Evolutionary conservation across 2,113 vertebrate genomes (phyloP), one percentile per base, ranked within the genome.

Genomic region (Hippocampus comes): DNA sequence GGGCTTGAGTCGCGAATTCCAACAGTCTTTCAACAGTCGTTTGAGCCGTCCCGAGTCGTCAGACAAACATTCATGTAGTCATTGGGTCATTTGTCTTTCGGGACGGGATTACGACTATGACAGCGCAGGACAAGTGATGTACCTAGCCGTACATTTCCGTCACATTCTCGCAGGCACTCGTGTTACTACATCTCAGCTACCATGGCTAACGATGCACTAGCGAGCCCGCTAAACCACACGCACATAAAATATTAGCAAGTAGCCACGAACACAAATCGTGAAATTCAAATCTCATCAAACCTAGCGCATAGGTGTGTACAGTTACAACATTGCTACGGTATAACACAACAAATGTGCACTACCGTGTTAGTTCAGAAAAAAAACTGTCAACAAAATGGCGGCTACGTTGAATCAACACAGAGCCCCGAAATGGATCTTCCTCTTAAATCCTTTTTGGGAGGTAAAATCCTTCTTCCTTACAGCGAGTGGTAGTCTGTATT

Each of bases 341-440:
- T 63, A 72, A 79, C 87, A 84, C 75, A 86, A 80, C 75, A 87
- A 79, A 84, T 75, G 34, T 38, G 87, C 86, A 82, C 85, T 81
- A 77, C 84, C 76, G 86, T 84, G 82, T 83, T 85, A 87, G 84
- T 90, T 91, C 88, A 92, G 87, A 87, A 88, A 85, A 92, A 88
- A 92, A 90, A 61, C 91, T 93, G 92, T 92, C 93, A 94, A 94
- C 93, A 93, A 94, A 94, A 94, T 94, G 93, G 93, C 93, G 93
- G 92, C 92, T 89, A 90, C 87, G 92, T 91, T 92, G 92, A 94
- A 93, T 93, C 92, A 92, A 92, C 92, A 92, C 86, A 93, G 89
- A 89, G n/a, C 64, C 86, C 90, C 90, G 93, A 93, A 94, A 93
- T 93, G 92, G 92, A 92, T 92, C 92, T 90, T 84, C 81, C 79